phyloP scores from a whole-genome alignment of 2,113 vertebrate species.

The Morone saxatilis region DNA sequence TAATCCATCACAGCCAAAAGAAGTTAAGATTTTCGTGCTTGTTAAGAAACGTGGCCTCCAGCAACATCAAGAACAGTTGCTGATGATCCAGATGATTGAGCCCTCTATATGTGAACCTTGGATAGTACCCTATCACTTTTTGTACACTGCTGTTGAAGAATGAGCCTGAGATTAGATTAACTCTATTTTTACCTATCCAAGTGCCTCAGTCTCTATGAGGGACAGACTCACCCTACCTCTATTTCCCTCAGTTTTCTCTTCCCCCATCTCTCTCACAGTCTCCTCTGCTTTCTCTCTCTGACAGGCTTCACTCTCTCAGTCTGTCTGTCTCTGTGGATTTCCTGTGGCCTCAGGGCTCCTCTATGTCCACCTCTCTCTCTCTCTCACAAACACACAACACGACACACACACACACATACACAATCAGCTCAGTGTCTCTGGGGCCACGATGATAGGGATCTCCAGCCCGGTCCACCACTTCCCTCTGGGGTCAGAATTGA shows the following conservation, averaged over 20 bases:
- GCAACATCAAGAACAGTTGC: neutral
- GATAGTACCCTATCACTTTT: neutral
- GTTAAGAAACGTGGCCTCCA: neutral
- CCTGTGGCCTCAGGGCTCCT: slow-evolving; percentile 82
- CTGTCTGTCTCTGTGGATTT: slow-evolving; percentile 85
- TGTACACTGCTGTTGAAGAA: neutral
- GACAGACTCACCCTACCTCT: slow-evolving; percentile 11
- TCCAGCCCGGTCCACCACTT: slow-evolving; percentile 74
- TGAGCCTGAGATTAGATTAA: neutral
- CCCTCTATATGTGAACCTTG: neutral
- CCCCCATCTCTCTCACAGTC: slow-evolving; percentile 35
- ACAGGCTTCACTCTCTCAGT: slow-evolving; percentile 83
- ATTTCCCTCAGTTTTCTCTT: slow-evolving; percentile 24
- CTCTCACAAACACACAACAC: slow-evolving; percentile 38
- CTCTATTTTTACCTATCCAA: slow-evolving; percentile 27
- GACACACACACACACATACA: slow-evolving; percentile 49
- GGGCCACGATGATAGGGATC: slow-evolving; percentile 75
- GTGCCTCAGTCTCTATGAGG: neutral
- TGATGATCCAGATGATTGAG: neutral
- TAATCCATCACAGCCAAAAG: neutral
- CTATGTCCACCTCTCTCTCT: slow-evolving; percentile 63
- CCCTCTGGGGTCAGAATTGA: slow-evolving; percentile 77
- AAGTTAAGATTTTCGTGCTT: neutral
- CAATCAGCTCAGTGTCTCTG: slow-evolving; percentile 75
- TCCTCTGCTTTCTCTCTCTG: slow-evolving; percentile 62